These are phyloP conservation scores for Cyrtorhinus lividipennis DNA, from an alignment of 1,140 invertebrate genomes.

Conservation along the genomic window DNA sequence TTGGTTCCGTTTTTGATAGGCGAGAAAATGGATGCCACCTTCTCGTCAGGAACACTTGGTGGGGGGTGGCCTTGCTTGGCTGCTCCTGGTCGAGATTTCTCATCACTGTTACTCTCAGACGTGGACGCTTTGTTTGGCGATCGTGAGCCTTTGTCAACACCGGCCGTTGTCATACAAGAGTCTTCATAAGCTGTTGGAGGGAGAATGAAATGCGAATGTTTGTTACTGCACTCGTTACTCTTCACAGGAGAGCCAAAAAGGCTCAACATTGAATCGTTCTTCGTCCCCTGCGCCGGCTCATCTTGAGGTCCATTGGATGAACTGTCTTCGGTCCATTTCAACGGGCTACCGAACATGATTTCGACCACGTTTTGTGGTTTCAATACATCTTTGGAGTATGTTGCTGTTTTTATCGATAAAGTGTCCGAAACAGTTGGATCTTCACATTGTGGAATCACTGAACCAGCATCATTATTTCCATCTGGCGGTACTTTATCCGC, in stretches of 20 bases:
- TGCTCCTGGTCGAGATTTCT: background rate
- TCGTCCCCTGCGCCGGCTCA: too few relatives aligned
- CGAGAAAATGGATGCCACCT: background rate
- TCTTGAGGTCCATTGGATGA: background rate
- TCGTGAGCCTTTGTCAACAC: background rate
- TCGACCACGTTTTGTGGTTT: background rate
- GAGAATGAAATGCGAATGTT: background rate
- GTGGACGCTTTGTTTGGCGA: background rate
- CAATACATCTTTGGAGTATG: background rate
- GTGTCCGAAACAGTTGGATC: background rate
- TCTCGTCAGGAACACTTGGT: background rate
- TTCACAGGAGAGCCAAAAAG: background rate
- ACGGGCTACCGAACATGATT: slow-evolving; percentile 17
- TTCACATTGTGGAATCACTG: background rate
- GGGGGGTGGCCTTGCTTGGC: background rate
- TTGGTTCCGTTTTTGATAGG: background rate
- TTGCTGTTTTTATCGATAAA: background rate
- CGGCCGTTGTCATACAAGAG: slow-evolving; percentile 12
- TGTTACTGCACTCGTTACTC: background rate
- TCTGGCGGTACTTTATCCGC: background rate
- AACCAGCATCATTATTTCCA: background rate
- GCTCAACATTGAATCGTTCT: background rate
- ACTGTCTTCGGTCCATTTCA: slow-evolving; percentile 15
- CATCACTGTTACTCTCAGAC: background rate
- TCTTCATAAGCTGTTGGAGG: slow-evolving; percentile 18